phyloP scores from a whole-genome alignment of 2,113 vertebrate species.

The Sciurus niger region DNA sequence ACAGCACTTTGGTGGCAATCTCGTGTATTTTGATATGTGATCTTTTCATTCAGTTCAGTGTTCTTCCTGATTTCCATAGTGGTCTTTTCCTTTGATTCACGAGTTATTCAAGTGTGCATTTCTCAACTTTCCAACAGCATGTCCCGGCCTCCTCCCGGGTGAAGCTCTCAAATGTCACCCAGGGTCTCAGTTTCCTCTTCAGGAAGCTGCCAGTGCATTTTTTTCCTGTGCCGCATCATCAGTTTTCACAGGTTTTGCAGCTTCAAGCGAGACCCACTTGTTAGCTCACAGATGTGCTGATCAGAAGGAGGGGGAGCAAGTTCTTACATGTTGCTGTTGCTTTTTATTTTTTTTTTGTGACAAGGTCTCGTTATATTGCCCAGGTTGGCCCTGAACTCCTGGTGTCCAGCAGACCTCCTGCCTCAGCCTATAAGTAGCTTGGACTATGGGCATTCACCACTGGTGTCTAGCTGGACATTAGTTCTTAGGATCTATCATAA shows the following conservation, averaged over 20 bases:
- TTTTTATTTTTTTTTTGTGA: neutral
- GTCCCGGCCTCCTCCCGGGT: neutral
- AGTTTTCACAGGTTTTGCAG: neutral
- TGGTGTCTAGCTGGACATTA: no score
- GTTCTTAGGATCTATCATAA: neutral
- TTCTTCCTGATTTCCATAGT: neutral
- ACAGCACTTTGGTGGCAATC: neutral
- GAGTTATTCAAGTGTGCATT: neutral
- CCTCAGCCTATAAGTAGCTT: no score
- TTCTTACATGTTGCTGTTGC: neutral
- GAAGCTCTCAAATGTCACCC: neutral
- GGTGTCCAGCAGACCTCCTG: no score
- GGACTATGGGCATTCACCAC: neutral
- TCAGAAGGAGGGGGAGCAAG: neutral
- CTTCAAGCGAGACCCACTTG: neutral
- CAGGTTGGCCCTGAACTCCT: no score
- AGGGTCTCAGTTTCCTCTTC: neutral
- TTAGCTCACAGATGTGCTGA: neutral
- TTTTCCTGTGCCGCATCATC: neutral
- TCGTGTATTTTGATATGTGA: neutral
- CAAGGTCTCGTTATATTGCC: no score
- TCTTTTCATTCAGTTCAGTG: neutral
- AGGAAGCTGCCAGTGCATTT: neutral
- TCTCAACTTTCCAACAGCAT: neutral
- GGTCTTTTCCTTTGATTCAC: neutral